Conservation (phyloP, 2,888 invertebrate species). For the Drosophila pseudotakahashii region DNA sequence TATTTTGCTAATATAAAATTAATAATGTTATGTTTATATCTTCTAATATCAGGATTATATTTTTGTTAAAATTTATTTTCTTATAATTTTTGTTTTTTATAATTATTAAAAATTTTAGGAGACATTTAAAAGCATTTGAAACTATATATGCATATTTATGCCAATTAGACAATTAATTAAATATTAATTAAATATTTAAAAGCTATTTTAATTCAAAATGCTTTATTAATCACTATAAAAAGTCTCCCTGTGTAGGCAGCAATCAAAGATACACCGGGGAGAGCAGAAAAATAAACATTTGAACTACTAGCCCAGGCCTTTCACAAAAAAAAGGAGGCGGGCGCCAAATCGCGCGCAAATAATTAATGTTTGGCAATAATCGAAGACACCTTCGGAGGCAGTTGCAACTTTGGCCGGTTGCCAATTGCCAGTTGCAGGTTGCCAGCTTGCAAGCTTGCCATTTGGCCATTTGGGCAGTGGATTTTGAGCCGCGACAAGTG, state of each 20-base stretch:
- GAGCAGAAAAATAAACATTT: slow-evolving; percentile 71
- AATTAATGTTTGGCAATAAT: slow-evolving; percentile 82
- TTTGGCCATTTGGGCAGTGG: slow-evolving; percentile 20
- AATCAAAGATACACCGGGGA: slow-evolving; percentile 76
- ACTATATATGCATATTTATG: too few species aligned
- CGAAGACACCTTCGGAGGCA: slow-evolving; percentile 76
- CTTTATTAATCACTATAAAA: neutral
- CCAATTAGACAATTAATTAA: too few species aligned
- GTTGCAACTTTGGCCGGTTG: slow-evolving; percentile 40
- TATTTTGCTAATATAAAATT: too few species aligned
- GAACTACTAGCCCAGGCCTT: slow-evolving; percentile 75
- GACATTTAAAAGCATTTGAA: too few species aligned
- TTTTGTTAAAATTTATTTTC: too few species aligned
- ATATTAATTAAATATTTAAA: too few species aligned
- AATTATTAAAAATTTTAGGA: too few species aligned
- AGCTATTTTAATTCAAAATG: too few species aligned
- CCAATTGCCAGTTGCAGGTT: slow-evolving; percentile 34
- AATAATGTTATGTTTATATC: too few species aligned
- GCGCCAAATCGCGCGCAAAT: slow-evolving; percentile 63
- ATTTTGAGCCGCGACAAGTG: slow-evolving; percentile 54
- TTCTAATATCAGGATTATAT: too few species aligned
- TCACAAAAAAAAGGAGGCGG: slow-evolving; percentile 65
- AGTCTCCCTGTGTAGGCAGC: slow-evolving; percentile 44
- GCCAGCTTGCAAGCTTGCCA: slow-evolving; percentile 30
- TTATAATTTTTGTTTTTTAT: too few species aligned